These are phyloP conservation scores for Istiophorus platypterus DNA, from an alignment of 2,113 vertebrate genomes.

Conservation along the genomic window DNA sequence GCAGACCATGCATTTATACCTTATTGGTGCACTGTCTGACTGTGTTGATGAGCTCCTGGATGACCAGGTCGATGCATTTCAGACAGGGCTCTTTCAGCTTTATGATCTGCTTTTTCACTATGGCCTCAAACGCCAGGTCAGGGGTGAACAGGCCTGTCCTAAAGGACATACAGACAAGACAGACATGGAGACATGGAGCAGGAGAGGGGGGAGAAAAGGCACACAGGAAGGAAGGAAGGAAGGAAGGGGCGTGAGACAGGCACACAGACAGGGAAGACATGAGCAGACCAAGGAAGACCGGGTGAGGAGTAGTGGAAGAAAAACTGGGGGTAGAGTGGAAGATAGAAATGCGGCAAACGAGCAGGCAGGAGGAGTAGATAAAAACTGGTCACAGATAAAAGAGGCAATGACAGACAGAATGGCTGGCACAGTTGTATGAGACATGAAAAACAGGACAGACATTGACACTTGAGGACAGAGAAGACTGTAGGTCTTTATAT, in stretches of 20 bases:
- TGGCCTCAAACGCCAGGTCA: constrained; percentile 98
- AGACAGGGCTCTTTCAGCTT: constrained; percentile 99
- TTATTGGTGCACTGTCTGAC: constrained; percentile 97
- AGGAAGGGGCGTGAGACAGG: constrained; percentile 29
- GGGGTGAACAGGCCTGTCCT: constrained; percentile 99
- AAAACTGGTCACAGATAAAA: constrained; percentile 8
- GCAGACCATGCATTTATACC: constrained; percentile 85
- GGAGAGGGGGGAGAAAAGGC: constrained; percentile 19
- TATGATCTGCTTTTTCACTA: constrained; percentile 99
- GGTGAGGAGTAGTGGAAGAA: constrained; percentile 1
- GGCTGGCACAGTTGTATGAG: not conserved
- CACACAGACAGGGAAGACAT: constrained; percentile 13
- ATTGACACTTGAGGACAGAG: not conserved
- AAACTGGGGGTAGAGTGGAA: not conserved
- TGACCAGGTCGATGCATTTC: constrained; percentile 98
- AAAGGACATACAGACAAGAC: constrained; percentile 74
- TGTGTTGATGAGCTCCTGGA: constrained; percentile 97
- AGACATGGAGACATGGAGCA: constrained; percentile 62
- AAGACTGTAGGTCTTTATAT: constrained; percentile 5
- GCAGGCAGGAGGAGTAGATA: not conserved
- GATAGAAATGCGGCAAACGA: not conserved
- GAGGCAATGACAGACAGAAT: constrained; percentile 6
- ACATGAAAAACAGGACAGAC: constrained; percentile 22
- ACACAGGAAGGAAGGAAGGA: too few relatives aligned
- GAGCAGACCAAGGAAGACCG: not conserved